Percentiles rank a stretch among this genome's conserved stretches.
phyloP scores from a whole-genome alignment of 2,797 vertebrate species.

The Peromyscus nudipes region DNA sequence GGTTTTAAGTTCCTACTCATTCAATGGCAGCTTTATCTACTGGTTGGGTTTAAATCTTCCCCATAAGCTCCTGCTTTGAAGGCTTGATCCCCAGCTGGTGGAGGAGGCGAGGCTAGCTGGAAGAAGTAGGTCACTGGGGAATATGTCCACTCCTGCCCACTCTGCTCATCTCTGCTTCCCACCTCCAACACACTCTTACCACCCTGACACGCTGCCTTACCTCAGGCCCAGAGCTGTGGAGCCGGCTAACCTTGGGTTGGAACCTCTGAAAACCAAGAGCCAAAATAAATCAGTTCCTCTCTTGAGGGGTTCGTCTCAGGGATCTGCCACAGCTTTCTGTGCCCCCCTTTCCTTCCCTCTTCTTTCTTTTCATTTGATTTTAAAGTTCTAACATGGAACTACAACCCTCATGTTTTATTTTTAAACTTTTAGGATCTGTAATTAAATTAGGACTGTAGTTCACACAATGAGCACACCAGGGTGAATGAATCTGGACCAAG shows the following conservation, averaged over 20 bases:
- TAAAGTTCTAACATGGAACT: neutral
- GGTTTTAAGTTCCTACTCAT: neutral
- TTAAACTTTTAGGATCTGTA: neutral
- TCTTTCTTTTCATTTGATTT: neutral
- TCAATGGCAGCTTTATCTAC: neutral
- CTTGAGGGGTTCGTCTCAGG: neutral
- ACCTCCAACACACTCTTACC: too few species aligned
- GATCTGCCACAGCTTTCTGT: neutral
- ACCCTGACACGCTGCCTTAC: neutral
- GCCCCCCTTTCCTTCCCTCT: neutral
- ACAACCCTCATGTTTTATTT: neutral
- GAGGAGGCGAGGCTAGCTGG: neutral
- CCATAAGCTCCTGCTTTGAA: neutral
- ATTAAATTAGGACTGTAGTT: neutral
- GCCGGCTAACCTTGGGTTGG: neutral
- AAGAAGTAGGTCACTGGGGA: neutral
- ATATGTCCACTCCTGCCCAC: neutral
- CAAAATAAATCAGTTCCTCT: neutral
- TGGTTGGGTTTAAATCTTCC: neutral
- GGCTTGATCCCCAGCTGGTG: neutral
- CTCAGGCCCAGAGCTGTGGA: neutral
- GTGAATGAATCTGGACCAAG: neutral
- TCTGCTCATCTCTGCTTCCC: neutral
- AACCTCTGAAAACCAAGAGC: neutral
- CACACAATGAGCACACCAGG: neutral